Evolutionary conservation across 2,797 vertebrate genomes (phyloP).

Genomic region (Atherinosoma microstoma): DNA sequence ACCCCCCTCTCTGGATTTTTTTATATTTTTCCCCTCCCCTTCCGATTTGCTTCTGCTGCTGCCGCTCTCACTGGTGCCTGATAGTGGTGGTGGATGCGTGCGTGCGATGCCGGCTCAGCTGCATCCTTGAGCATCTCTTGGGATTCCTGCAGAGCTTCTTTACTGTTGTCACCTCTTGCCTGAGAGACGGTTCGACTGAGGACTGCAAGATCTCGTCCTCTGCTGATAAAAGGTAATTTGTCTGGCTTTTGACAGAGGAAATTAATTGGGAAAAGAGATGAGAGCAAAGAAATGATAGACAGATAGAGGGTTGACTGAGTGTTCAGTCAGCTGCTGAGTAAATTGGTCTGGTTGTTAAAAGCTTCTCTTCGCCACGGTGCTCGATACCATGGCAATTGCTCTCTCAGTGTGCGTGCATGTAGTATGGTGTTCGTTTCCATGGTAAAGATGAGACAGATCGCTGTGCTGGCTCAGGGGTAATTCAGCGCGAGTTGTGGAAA

Average conservation of each 20-base stretch:
- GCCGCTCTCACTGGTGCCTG: constrained; percentile 69
- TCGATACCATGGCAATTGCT: constrained; percentile 81
- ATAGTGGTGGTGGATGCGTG: constrained; percentile 74
- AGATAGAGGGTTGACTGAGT: constrained; percentile 55
- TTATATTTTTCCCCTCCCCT: constrained; percentile 67
- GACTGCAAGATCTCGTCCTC: constrained; percentile 64
- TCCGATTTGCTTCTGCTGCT: constrained; percentile 66
- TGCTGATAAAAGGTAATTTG: constrained; percentile 76
- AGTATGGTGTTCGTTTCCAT: constrained; percentile 83
- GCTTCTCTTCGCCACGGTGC: constrained; percentile 70
- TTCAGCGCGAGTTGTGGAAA: constrained; percentile 71
- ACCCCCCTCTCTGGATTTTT: constrained; percentile 74
- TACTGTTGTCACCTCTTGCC: constrained; percentile 73
- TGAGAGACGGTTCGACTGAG: constrained; percentile 56
- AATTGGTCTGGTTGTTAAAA: constrained; percentile 68
- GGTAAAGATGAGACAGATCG: constrained; percentile 79
- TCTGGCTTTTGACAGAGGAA: constrained; percentile 59
- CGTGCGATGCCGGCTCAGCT: constrained; percentile 76
- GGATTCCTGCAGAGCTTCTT: constrained; percentile 83
- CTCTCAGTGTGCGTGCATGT: constrained; percentile 65
- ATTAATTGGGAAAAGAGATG: constrained; percentile 45
- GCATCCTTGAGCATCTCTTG: constrained; percentile 80
- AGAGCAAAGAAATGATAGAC: constrained; percentile 44
- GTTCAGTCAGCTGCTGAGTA: constrained; percentile 69
- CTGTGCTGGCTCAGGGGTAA: constrained; percentile 73